phyloP scores from a whole-genome alignment of 2,888 invertebrate species.

The Leuctra nigra region DNA sequence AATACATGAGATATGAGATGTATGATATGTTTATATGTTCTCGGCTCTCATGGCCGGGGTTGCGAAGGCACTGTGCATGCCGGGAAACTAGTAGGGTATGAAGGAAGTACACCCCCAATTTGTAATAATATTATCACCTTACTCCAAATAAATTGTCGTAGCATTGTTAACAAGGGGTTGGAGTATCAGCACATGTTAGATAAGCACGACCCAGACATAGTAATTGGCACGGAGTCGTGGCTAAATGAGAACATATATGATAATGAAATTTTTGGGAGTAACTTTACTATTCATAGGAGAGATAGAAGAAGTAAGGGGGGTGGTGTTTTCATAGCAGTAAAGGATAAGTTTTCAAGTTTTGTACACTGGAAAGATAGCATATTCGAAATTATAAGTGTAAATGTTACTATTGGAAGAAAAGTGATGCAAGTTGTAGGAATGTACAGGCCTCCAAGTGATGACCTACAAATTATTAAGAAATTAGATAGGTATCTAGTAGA shows the following conservation, averaged over 20 bases:
- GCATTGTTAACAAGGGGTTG: not conserved
- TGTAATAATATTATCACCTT: not conserved
- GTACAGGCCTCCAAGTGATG: not conserved
- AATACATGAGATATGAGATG: too few relatives aligned
- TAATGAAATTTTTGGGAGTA: not conserved
- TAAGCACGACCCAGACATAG: not conserved
- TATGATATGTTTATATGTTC: too few relatives aligned
- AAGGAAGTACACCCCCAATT: too few relatives aligned
- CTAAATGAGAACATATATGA: not conserved
- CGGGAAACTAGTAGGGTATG: too few relatives aligned
- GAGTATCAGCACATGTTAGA: constrained; percentile 6
- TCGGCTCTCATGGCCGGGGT: too few relatives aligned
- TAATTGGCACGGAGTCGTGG: constrained; percentile 14
- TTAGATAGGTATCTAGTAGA: not conserved
- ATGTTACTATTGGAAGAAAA: not conserved
- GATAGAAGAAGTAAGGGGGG: not conserved
- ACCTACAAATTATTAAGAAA: not conserved
- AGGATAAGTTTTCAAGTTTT: not conserved
- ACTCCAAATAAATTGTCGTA: constrained; percentile 7
- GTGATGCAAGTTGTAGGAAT: not conserved
- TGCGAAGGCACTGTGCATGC: too few relatives aligned
- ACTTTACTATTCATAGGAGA: not conserved
- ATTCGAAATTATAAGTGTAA: not conserved
- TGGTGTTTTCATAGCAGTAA: not conserved
- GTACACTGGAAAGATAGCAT: not conserved